These are phyloP conservation scores for Margarornis squamiger DNA, from an alignment of 2,797 vertebrate genomes.

Conservation along the genomic window DNA sequence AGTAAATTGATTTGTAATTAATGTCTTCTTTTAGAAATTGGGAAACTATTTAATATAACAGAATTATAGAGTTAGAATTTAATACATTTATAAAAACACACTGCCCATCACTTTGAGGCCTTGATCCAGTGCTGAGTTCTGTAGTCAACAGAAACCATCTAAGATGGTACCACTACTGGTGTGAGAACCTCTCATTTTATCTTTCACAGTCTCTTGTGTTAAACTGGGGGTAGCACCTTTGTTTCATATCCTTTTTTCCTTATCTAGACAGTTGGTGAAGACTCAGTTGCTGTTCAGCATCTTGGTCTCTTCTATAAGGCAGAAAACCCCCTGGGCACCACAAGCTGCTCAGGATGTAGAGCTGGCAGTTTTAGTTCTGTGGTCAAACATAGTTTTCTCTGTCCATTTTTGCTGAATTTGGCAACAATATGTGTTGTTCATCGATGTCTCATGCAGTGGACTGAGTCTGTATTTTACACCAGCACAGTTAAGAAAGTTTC, in stretches of 20 bases:
- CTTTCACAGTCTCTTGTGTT: not conserved
- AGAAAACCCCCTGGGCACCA: not conserved
- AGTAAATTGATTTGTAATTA: not conserved
- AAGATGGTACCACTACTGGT: rapidly evolving
- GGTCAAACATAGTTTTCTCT: not conserved
- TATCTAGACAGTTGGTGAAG: not conserved
- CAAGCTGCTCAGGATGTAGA: not conserved
- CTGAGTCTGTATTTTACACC: not conserved
- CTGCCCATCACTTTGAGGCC: not conserved
- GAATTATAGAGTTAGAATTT: not conserved
- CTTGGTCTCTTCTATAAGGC: not conserved
- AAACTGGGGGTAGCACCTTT: not conserved
- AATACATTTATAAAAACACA: not conserved
- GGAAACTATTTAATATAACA: not conserved
- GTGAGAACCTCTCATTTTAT: not conserved
- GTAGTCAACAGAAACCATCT: not conserved
- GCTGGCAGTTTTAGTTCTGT: not conserved
- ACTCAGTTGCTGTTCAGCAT: not conserved
- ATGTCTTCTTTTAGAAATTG: not conserved
- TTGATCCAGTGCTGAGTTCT: not conserved
- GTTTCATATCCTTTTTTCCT: not conserved
- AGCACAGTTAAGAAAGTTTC: not conserved
- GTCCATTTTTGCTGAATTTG: not conserved
- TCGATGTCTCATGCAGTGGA: not conserved
- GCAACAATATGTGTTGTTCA: not conserved